phyloP scores from a whole-genome alignment of 2,888 invertebrate species.

The Eristalis arbustorum region DNA sequence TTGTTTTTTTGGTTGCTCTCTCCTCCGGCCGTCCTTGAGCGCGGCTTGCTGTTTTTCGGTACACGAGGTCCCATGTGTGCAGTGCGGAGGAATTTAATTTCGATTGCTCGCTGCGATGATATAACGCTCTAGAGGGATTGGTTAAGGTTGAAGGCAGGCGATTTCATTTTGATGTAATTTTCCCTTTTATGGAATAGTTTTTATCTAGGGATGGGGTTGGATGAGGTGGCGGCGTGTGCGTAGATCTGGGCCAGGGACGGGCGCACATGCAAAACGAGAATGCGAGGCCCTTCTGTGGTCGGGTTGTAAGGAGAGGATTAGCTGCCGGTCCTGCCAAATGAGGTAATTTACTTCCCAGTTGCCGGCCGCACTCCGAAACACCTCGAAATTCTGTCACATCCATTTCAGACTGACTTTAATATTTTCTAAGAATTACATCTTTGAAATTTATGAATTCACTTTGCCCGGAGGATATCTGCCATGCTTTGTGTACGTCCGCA shows the following conservation, averaged over 20 bases:
- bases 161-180: conserved; percentile 23
- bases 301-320: too few relatives aligned
- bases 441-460: background rate
- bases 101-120: conserved; percentile 32
- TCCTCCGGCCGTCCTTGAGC: background rate
- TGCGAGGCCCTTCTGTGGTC: background rate
- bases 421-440: background rate
- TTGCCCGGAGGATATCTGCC: background rate
- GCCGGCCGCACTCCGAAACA: too few relatives aligned
- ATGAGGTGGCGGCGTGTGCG: background rate
- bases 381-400: too few relatives aligned
- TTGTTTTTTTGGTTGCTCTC: background rate
- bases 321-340: too few relatives aligned
- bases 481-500: background rate
- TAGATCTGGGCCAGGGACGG: background rate
- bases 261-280: too few relatives aligned
- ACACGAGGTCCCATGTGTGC: conserved; percentile 41
- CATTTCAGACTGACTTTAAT: background rate
- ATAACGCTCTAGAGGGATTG: conserved; percentile 28
- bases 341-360: too few relatives aligned
- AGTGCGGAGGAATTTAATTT: conserved; percentile 57
- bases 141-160: conserved; percentile 6
- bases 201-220: background rate
- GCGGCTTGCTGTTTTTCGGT: background rate
- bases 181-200: conserved; percentile 17